phyloP scores from a whole-genome alignment of 1,140 invertebrate species.

The Lucilia sericata region DNA sequence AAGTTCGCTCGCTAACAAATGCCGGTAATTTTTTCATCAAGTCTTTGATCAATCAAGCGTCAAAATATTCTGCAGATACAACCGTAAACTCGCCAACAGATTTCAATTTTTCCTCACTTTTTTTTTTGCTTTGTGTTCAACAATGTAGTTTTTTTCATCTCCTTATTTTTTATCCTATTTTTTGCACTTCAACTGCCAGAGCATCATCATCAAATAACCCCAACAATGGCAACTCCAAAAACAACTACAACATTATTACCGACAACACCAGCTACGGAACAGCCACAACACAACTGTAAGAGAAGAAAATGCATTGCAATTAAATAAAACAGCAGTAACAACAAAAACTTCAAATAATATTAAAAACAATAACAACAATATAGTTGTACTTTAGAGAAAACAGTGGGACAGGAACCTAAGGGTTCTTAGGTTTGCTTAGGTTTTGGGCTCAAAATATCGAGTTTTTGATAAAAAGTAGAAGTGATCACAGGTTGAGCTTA shows the following conservation, averaged over 20 bases:
- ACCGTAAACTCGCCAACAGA: background rate
- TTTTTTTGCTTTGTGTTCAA: background rate
- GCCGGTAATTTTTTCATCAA: constrained; percentile 25
- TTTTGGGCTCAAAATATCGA: too few species aligned
- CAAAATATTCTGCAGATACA: constrained; percentile 19
- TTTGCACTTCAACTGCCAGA: constrained; percentile 14
- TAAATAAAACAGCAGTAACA: background rate
- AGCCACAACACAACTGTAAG: background rate
- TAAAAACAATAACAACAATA: background rate
- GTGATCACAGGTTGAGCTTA: too few species aligned
- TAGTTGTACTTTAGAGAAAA: background rate
- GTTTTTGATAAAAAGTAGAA: too few species aligned
- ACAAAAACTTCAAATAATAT: background rate
- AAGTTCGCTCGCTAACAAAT: constrained; percentile 12
- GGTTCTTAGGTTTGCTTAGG: too few species aligned
- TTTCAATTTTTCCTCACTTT: background rate
- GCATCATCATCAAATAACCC: background rate
- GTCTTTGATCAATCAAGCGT: constrained; percentile 24
- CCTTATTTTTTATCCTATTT: background rate
- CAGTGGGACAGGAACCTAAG: background rate
- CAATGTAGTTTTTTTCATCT: too few species aligned
- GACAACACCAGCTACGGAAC: background rate
- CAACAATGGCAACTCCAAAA: background rate
- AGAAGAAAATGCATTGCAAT: background rate
- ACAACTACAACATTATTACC: background rate